Conservation (phyloP, 2,797 vertebrate species). For the Alca torda region DNA sequence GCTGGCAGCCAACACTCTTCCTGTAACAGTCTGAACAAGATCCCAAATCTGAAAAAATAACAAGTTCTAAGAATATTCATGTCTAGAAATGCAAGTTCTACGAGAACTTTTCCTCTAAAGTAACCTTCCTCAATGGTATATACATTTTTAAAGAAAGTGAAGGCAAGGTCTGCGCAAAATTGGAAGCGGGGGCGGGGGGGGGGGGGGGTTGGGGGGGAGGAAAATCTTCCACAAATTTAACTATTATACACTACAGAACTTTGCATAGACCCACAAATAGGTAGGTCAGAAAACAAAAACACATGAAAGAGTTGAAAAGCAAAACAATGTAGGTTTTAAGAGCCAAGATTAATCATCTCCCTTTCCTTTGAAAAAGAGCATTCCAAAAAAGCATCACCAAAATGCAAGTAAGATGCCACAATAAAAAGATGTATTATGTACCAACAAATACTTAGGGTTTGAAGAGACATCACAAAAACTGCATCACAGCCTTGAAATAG, state of each 20-base stretch:
- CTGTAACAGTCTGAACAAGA: neutral
- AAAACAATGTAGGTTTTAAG: conserved; percentile 5
- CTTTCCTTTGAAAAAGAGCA: conserved; percentile 22
- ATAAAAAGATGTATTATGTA: conserved; percentile 42
- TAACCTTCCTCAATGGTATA: neutral
- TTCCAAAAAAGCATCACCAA: conserved; percentile 11
- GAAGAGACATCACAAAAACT: conserved; percentile 45
- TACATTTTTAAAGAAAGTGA: neutral
- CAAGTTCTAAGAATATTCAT: neutral
- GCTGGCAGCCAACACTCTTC: neutral
- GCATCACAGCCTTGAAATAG: conserved; percentile 13
- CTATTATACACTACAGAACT: neutral
- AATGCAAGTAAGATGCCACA: conserved; percentile 20
- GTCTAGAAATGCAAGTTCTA: neutral
- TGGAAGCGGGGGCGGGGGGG: fast-evolving
- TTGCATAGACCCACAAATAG: neutral
- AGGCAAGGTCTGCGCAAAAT: neutral
- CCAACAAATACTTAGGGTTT: conserved; percentile 44
- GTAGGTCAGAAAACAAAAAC: neutral
- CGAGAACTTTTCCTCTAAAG: neutral
- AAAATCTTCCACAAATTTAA: neutral
- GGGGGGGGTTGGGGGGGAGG: fast-evolving
- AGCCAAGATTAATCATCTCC: neutral
- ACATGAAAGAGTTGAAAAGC: conserved; percentile 4
- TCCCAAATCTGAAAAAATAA: neutral